Percentiles rank a stretch among this genome's conserved stretches.
These are phyloP conservation scores for Junco hyemalis DNA, from an alignment of 2,113 vertebrate genomes.

Conservation along the genomic window DNA sequence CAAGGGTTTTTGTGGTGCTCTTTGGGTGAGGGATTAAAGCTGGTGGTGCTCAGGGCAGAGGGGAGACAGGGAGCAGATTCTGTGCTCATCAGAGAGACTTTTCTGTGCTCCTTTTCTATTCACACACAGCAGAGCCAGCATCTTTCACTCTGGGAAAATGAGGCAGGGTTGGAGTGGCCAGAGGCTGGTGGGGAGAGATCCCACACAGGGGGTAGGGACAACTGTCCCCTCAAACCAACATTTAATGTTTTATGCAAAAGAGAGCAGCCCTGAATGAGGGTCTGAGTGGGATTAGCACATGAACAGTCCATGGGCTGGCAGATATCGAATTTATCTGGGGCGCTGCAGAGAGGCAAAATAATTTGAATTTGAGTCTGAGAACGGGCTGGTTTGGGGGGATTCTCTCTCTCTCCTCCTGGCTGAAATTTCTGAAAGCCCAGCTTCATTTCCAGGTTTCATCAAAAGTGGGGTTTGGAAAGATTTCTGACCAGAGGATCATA, in stretches of 20 bases:
- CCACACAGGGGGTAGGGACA: neutral
- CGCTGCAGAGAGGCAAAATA: neutral
- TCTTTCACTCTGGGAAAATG: neutral
- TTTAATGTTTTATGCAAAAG: conserved; percentile 38
- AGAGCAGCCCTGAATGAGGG: neutral
- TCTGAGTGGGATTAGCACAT: conserved; percentile 46
- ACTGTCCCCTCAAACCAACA: conserved; percentile 16
- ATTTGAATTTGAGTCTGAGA: neutral
- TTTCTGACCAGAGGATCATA: neutral
- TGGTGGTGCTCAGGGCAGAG: neutral
- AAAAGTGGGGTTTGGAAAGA: neutral
- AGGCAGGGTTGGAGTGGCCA: neutral
- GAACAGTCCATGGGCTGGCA: conserved; percentile 29
- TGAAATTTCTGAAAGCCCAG: neutral
- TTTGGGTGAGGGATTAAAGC: neutral
- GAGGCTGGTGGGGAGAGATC: neutral
- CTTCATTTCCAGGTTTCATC: neutral
- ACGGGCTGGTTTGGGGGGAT: neutral
- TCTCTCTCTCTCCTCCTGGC: neutral
- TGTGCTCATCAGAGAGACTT: neutral
- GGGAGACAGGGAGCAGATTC: neutral
- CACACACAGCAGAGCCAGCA: neutral
- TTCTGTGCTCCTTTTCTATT: neutral
- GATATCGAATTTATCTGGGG: neutral
- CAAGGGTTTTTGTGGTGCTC: fast-evolving